These are phyloP conservation scores for Zoanthus sociatus DNA, from an alignment of 92 coral and sea anemone species.

Conservation along the genomic window DNA sequence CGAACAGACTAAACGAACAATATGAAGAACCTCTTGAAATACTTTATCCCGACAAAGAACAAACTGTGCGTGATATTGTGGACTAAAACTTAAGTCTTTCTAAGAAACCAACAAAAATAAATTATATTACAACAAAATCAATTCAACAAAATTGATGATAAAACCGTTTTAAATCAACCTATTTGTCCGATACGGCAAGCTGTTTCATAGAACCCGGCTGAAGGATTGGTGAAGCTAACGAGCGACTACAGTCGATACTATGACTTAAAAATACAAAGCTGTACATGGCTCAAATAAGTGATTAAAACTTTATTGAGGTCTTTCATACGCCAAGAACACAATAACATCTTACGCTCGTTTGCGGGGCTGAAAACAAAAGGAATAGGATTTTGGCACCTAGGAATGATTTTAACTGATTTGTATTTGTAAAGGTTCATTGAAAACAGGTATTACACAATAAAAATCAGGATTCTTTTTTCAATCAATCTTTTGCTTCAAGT, in stretches of 20 bases:
- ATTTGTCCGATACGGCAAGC: background rate
- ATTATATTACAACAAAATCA: background rate
- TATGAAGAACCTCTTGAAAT: background rate
- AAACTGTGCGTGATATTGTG: background rate
- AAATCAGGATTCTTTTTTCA: background rate
- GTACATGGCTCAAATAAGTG: background rate
- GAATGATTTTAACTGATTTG: constrained; percentile 10
- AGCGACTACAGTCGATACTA: too few species aligned
- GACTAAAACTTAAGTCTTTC: background rate
- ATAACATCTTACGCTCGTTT: constrained; percentile 29
- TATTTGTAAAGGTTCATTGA: constrained; percentile 24
- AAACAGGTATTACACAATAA: background rate
- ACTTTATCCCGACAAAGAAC: background rate
- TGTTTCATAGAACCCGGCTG: too few species aligned
- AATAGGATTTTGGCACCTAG: background rate
- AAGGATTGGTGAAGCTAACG: too few species aligned
- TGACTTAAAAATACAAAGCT: background rate
- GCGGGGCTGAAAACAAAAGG: constrained; percentile 10
- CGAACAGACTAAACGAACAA: background rate
- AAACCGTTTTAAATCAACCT: background rate
- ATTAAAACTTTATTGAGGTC: background rate
- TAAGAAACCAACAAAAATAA: background rate
- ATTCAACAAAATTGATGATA: background rate
- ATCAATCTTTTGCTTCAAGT: background rate
- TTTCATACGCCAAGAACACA: background rate